Evolutionary conservation across 2,113 vertebrate genomes (phyloP).

Genomic region (Malurus melanocephalus): DNA sequence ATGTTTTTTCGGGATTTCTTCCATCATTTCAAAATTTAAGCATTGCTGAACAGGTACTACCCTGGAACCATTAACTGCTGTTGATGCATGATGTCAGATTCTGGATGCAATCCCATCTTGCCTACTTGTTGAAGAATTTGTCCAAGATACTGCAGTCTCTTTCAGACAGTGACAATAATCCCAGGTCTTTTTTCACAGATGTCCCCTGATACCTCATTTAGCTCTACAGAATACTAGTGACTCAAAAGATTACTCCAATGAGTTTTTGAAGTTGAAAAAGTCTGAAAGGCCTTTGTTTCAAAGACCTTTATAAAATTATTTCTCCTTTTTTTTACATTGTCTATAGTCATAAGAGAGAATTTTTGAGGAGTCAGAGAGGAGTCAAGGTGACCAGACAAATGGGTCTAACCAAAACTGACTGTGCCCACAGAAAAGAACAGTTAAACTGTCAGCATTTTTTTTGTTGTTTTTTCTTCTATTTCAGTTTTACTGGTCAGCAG

Average conservation of each 20-base stretch:
- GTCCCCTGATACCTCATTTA: not conserved
- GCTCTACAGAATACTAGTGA: not conserved
- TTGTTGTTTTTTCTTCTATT: not conserved
- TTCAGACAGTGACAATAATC: not conserved
- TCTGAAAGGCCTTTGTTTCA: not conserved
- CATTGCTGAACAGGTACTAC: not conserved
- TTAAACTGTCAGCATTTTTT: not conserved
- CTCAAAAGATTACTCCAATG: not conserved
- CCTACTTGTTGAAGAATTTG: not conserved
- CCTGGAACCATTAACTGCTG: not conserved
- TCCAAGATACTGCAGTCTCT: not conserved
- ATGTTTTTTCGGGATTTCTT: not conserved
- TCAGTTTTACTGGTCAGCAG: not conserved
- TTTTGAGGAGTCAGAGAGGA: not conserved
- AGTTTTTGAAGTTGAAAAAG: not conserved
- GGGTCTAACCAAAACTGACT: not conserved
- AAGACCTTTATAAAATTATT: not conserved
- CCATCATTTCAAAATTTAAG: not conserved
- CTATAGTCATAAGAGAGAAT: not conserved
- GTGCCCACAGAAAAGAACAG: not conserved
- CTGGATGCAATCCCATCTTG: not conserved
- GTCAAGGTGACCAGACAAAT: not conserved
- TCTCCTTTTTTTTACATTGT: not conserved
- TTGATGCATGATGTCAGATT: not conserved
- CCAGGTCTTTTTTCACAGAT: not conserved